Evolutionary conservation across 2,797 vertebrate genomes (phyloP).

Genomic region (Lepidocolaptes lacrymiger): DNA sequence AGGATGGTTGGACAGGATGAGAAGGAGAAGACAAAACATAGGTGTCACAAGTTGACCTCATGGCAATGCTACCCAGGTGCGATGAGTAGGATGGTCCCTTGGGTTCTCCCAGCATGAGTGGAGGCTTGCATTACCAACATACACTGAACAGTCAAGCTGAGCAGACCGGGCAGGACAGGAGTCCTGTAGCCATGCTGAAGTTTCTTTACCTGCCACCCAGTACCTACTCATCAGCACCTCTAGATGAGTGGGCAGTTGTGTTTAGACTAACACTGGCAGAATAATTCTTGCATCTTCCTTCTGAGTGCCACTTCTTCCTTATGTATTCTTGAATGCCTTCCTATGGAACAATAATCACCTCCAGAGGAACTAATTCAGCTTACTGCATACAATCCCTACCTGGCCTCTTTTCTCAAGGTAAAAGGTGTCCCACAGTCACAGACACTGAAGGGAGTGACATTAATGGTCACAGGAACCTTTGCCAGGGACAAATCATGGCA

Average conservation of each 20-base stretch:
- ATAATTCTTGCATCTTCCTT: not conserved
- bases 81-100: not conserved
- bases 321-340: not conserved
- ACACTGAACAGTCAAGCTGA: not conserved
- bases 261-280: not conserved
- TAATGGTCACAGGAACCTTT: not conserved
- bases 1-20: not conserved
- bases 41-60: not conserved
- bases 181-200: not conserved
- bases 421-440: not conserved
- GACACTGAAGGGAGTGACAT: not conserved
- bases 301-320: not conserved
- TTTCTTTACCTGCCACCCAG: not conserved
- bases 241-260: fast-evolving
- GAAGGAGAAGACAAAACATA: not conserved
- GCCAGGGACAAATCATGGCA: not conserved
- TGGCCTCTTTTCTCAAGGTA: not conserved
- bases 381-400: not conserved
- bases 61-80: not conserved
- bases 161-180: not conserved
- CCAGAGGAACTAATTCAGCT: not conserved
- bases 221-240: not conserved
- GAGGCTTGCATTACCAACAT: not conserved
- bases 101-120: not conserved
- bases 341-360: not conserved